phyloP scores from a whole-genome alignment of 2,113 vertebrate genomes.

The Paracyprichromis sp. region DNA sequence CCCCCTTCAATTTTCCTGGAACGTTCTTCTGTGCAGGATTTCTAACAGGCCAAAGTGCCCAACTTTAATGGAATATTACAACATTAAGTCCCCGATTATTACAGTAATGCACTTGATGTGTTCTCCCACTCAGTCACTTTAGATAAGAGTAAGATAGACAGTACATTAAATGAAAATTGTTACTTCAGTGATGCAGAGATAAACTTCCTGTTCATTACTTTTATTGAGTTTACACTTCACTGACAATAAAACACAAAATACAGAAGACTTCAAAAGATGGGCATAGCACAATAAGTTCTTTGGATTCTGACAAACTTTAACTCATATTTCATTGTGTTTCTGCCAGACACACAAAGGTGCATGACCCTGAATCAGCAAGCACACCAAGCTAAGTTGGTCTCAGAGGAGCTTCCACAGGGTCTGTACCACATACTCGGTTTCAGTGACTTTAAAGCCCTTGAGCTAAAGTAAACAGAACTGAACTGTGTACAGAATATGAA shows the following conservation, averaged over 20 bases:
- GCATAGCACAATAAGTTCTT: not conserved
- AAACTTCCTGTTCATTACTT: not conserved
- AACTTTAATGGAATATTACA: not conserved
- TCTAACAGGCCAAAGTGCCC: not conserved
- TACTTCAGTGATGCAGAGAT: not conserved
- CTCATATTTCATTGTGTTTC: not conserved
- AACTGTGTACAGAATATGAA: not conserved
- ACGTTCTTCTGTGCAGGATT: not conserved
- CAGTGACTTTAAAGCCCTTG: slow-evolving; percentile 1
- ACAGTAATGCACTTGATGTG: not conserved
- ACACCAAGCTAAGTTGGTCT: not conserved
- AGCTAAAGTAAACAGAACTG: slow-evolving; percentile 1
- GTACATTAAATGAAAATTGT: not conserved
- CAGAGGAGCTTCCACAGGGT: not conserved
- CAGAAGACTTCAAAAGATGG: not conserved
- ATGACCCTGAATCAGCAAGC: slow-evolving; percentile 21
- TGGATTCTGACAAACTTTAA: not conserved
- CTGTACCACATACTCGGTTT: not conserved
- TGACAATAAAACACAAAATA: not conserved
- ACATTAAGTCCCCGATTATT: not conserved
- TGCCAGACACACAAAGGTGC: slow-evolving; percentile 3
- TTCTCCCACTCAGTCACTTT: not conserved
- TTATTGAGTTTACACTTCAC: not conserved
- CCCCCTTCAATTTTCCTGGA: not conserved
- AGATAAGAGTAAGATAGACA: not conserved